These are phyloP conservation scores for Hormaphis cornu DNA, from an alignment of 1,140 invertebrate genomes.

Conservation along the genomic window DNA sequence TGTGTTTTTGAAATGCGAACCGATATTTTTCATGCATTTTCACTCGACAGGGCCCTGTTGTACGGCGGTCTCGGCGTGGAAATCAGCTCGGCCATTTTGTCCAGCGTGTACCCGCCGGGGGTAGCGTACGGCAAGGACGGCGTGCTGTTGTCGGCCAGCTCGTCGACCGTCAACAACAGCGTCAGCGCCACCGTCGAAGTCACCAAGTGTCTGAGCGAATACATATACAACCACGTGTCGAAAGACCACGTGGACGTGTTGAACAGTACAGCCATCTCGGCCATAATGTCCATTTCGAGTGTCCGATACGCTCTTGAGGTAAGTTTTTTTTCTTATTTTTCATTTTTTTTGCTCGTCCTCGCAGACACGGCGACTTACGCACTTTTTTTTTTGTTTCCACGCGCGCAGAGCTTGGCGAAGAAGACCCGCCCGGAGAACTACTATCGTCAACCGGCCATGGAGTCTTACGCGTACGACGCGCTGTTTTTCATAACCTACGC, in stretches of 20 bases:
- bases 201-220: not conserved
- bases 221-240: no score
- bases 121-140: not conserved
- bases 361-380: no score
- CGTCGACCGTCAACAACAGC: not conserved
- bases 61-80: slow-evolving; percentile 47
- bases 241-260: not conserved
- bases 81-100: slow-evolving; percentile 44
- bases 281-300: slow-evolving; percentile 11
- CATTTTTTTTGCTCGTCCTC: no score
- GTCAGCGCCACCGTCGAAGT: not conserved
- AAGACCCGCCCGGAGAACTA: slow-evolving; percentile 34
- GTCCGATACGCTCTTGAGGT: not conserved
- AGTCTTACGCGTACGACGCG: slow-evolving; percentile 42
- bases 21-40: no score
- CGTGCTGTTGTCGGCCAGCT: not conserved
- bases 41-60: slow-evolving; percentile 44
- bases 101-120: slow-evolving; percentile 37
- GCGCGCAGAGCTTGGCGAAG: not conserved
- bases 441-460: slow-evolving; percentile 44
- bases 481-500: slow-evolving; percentile 45
- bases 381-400: not conserved
- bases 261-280: not conserved
- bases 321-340: no score
- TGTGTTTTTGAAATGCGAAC: not conserved